Base-by-base conservation (phyloP, 2,888 invertebrate species). In the Tineola bisselliella region DNA sequence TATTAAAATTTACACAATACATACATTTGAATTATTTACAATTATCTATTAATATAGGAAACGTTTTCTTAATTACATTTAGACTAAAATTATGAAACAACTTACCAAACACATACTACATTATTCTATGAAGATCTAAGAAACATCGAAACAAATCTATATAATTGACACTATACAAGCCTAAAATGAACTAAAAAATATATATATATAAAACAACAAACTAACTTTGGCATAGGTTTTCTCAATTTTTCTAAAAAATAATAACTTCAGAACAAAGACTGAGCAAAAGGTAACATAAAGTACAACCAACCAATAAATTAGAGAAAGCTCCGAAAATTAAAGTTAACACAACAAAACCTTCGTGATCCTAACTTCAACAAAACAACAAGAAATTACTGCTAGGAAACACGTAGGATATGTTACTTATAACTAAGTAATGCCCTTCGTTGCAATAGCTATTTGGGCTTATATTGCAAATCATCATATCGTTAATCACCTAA, bases 151-250 rank as follows among this genome's bases (percentile, higher is more conserved):
- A 79, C 8, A 43, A 76, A 73, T 73, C 70, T 73, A 74, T 75
- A 76, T 86, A 87, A 87, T 87, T 87, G 87, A 87, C 87, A 81
- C 79, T 87, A 84, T 86, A 87, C 84, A 87, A 13, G 72, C 78
- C 82, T 84, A 81, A 72, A n/a, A 30, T 44, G 48, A 77, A 79
- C 76, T 84, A 83, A 84, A 81, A 72, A 73, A 71, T 77, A 79
- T 68, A 25, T n/a, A n/a, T n/a, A n/a, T 72, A 75, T 78, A 81
- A 84, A 81, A 81, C 84, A 87, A 86, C 82, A 78, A 84, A 82
- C 84, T 87, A 87, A 84, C 87, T 87, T 87, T 87, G 87, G 87
- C 87, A 87, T 87, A 84, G 78, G 84, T 84, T 87, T 84, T 76
- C 81, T 78, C 76, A 78, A 62, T 76, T 77, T 72, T 78, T 77